Conservation (phyloP, 2,113 vertebrate species). For the Mohoua ochrocephala region DNA sequence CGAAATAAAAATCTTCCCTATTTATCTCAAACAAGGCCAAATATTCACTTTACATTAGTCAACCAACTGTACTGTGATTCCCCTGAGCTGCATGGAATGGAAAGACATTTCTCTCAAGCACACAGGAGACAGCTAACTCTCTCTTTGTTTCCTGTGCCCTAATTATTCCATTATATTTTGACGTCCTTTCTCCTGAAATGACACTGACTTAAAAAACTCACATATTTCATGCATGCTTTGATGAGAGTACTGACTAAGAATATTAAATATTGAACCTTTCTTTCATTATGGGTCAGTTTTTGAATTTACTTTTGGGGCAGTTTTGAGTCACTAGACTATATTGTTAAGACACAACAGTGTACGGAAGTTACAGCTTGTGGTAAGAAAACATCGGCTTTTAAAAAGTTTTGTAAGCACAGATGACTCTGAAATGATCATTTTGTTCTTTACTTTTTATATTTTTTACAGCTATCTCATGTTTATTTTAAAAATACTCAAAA, state of each 20-base stretch:
- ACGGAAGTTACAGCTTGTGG: neutral
- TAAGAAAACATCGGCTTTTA: neutral
- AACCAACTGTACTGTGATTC: neutral
- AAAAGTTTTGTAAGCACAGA: neutral
- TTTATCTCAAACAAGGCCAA: conserved; percentile 21
- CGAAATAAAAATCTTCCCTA: neutral
- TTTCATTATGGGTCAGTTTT: neutral
- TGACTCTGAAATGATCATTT: neutral
- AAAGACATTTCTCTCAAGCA: neutral
- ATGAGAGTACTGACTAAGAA: neutral
- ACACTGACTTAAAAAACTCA: neutral
- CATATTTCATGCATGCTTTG: neutral
- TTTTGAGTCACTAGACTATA: neutral
- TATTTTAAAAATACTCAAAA: neutral
- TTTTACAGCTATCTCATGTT: neutral
- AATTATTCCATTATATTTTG: conserved; percentile 33
- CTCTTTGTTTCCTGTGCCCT: conserved; percentile 10
- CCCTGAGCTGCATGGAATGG: neutral
- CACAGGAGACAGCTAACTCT: neutral
- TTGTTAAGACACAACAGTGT: neutral
- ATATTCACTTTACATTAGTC: neutral
- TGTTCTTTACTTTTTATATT: neutral
- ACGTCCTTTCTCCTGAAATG: neutral
- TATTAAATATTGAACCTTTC: neutral
- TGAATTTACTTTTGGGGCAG: neutral